A percentile compares a stretch with the other conserved stretches of the same genome.
These are phyloP conservation scores for Hippocampus kuda DNA, from an alignment of 2,797 vertebrate genomes.

Conservation along the genomic window DNA sequence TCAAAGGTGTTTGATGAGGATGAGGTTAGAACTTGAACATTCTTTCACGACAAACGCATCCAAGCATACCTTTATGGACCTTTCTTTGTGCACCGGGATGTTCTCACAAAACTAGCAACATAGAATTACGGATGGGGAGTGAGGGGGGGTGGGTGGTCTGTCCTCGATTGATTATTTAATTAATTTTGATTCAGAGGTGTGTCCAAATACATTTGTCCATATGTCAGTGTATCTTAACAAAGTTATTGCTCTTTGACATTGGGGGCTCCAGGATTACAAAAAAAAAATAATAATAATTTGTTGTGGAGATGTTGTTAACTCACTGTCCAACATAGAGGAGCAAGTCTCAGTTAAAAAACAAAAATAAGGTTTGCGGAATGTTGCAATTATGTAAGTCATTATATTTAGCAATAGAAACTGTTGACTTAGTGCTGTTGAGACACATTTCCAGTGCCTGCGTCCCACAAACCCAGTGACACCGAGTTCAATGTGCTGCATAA, in stretches of 20 bases:
- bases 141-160: no score
- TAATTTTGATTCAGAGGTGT: background rate
- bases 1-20: no score
- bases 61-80: no score
- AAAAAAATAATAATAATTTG: background rate
- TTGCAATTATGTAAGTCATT: slow-evolving; percentile 19
- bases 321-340: background rate
- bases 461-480: slow-evolving; percentile 39
- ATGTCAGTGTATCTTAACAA: background rate
- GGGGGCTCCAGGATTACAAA: background rate
- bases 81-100: no score
- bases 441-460: slow-evolving; percentile 20
- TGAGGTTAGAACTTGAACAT: no score
- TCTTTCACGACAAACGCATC: no score
- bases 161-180: background rate
- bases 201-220: background rate
- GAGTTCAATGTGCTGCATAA: slow-evolving; percentile 24
- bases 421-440: slow-evolving; percentile 18
- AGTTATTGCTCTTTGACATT: background rate
- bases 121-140: no score
- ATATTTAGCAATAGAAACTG: slow-evolving; percentile 27
- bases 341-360: background rate
- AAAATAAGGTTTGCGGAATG: background rate
- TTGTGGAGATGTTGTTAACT: background rate
- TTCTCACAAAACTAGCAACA: no score